phyloP scores from a whole-genome alignment of 2,113 vertebrate species.

The Trogon surrucura region DNA sequence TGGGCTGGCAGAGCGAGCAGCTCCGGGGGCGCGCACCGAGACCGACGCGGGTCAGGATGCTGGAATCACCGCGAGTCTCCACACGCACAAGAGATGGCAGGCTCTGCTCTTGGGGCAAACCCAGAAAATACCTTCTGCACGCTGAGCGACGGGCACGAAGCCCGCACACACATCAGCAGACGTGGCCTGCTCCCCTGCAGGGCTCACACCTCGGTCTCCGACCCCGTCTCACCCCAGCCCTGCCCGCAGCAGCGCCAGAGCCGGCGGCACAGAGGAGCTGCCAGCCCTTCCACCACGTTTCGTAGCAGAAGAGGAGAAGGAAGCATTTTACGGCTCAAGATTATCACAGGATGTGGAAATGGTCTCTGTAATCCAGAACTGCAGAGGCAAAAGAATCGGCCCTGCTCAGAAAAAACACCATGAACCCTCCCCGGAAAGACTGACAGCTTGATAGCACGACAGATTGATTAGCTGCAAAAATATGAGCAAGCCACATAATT shows the following conservation, averaged over 20 bases:
- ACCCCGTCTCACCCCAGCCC: accelerated
- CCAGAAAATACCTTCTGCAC: not conserved
- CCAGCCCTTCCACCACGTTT: not conserved
- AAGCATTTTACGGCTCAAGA: not conserved
- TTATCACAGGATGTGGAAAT: not conserved
- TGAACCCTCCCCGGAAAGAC: not conserved
- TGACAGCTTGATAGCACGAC: not conserved
- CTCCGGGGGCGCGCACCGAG: not conserved
- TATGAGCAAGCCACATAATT: slow-evolving; percentile 11
- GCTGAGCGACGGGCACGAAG: accelerated
- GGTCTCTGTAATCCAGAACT: not conserved
- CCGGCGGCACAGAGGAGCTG: not conserved
- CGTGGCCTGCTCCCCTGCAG: not conserved
- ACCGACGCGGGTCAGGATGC: accelerated
- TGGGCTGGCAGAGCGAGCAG: not conserved
- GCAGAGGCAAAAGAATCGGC: not conserved
- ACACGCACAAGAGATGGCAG: not conserved
- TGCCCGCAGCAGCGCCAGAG: not conserved
- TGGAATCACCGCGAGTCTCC: not conserved
- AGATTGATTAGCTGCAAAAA: slow-evolving; percentile 42
- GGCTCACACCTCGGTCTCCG: accelerated
- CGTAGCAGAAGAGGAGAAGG: not conserved
- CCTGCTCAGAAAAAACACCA: not conserved
- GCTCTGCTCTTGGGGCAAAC: not conserved
- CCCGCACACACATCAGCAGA: not conserved